Base-by-base conservation (phyloP, 64 coral and sea anemone species). In the Anthopleura sola region DNA sequence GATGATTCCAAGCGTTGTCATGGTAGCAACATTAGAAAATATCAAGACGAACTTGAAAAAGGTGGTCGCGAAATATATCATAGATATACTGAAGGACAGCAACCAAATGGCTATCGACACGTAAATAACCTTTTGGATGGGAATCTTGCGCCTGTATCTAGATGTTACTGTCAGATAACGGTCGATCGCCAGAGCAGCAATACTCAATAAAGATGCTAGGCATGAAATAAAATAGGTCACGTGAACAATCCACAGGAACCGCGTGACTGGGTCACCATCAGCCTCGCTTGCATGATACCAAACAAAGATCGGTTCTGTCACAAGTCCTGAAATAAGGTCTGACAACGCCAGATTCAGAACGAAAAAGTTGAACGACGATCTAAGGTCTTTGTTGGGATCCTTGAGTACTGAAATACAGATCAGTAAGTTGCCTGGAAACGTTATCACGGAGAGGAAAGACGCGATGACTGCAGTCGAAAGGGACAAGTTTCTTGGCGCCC, bases 271-370 rank as follows among this genome's bases (percentile, higher is more conserved):
- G 5, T 84, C 37, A 20, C 71, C 44, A 49, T 88, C 29, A 32
- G 90, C 90, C 78, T 97, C 94, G 6, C 76, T 83, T 36, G 78
- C 84, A 75, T 97, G 94, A 83, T 86, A 97, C 83, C 84, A 85
- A 33, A 97, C 88, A 46, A 97, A 92, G 3, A 86, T 89, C 13
- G 94, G 94, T 51, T 97, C 94, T 19, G 90, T 97, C 4, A 97
- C 90, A 32, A 83, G 28, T 11, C 90, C 94, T 78, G 90, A 78
- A 23, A 97, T 58, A 12, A 86, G 75, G 68, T 97, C 94, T 24
- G 90, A 86, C 16, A 92, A 79, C 11, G 94, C 91, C 17, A 97
- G 54, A 37, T 97, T 97, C 37, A 97, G 84, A 19, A 97, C 80
- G n/a, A 97, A 88, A 50, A 88, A 97, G 80, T 92, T 97, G 32